Percentiles rank a stretch among this genome's conserved stretches.
Conservation (phyloP, 2,888 invertebrate species). For the Alentia gelatinosa region DNA sequence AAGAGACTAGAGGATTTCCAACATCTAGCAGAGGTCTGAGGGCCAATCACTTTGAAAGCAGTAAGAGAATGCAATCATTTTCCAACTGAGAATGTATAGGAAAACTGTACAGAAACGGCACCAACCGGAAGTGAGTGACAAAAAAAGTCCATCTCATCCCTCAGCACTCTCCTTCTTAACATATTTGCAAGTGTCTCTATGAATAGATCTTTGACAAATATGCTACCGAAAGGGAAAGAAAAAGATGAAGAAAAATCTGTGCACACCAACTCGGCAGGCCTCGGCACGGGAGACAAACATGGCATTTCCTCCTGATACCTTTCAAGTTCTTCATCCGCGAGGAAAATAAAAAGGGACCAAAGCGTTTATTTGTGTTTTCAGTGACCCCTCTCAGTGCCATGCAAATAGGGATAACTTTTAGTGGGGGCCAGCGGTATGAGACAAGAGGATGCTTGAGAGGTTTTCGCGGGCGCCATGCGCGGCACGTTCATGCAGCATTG, state of each 20-base stretch:
- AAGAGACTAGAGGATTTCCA: too few relatives aligned
- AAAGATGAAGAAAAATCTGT: background rate
- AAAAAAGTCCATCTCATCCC: background rate
- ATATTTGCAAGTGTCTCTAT: constrained; percentile 24
- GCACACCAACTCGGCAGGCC: background rate
- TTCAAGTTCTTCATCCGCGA: background rate
- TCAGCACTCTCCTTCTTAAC: background rate
- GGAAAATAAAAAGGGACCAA: background rate
- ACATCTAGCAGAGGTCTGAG: too few relatives aligned
- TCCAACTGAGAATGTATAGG: too few relatives aligned
- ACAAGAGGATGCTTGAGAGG: background rate
- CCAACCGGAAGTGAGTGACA: background rate
- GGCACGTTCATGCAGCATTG: background rate
- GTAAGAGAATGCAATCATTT: too few relatives aligned
- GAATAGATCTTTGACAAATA: constrained; percentile 22
- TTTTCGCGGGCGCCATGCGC: background rate
- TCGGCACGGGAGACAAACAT: background rate
- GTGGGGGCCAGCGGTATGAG: background rate
- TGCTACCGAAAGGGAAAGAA: background rate
- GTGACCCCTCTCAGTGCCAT: constrained; percentile 3
- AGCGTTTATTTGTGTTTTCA: background rate
- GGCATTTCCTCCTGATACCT: background rate
- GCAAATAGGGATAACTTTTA: background rate
- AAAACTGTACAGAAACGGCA: too few relatives aligned
- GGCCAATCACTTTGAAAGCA: too few relatives aligned